Percentiles rank a stretch among this genome's conserved stretches.
Evolutionary conservation across 1,140 invertebrate genomes (phyloP).

Genomic region (Thaumetopoea pityocampa): DNA sequence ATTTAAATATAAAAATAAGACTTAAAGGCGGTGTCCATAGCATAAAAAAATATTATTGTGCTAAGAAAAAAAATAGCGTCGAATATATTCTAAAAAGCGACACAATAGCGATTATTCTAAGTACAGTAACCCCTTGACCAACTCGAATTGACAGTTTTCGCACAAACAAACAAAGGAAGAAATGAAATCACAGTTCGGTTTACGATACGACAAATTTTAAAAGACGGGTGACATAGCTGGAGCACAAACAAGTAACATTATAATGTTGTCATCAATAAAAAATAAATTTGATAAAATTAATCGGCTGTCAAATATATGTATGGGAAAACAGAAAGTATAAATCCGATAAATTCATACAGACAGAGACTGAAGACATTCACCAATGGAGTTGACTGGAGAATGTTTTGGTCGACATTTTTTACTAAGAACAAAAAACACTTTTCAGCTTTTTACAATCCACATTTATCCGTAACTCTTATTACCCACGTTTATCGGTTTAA

Average conservation of each 20-base stretch:
- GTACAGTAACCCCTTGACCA: slow-evolving; percentile 49
- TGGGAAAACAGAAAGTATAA: too few species aligned
- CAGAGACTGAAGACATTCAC: slow-evolving; percentile 1
- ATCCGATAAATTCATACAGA: neutral
- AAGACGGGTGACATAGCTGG: slow-evolving; percentile 15
- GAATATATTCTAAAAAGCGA: slow-evolving; percentile 29
- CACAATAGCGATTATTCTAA: slow-evolving; percentile 53
- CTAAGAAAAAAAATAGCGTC: slow-evolving; percentile 40
- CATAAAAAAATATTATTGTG: slow-evolving; percentile 39
- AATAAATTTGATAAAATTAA: slow-evolving; percentile 17
- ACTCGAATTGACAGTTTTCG: slow-evolving; percentile 29
- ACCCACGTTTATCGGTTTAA: too few species aligned
- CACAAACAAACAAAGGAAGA: slow-evolving; percentile 26
- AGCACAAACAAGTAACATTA: slow-evolving; percentile 32
- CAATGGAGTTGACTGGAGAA: too few species aligned
- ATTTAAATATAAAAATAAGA: slow-evolving; percentile 19
- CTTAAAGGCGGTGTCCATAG: slow-evolving; percentile 17
- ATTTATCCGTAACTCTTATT: too few species aligned
- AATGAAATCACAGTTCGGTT: slow-evolving; percentile 47
- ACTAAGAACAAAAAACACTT: too few species aligned
- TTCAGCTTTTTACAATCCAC: too few species aligned
- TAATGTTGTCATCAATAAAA: slow-evolving; percentile 49
- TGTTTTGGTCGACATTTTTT: too few species aligned
- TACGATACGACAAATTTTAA: slow-evolving; percentile 11
- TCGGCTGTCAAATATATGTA: neutral